phyloP scores from a whole-genome alignment of 2,888 invertebrate genomes.

The Sabatieria punctata region DNA sequence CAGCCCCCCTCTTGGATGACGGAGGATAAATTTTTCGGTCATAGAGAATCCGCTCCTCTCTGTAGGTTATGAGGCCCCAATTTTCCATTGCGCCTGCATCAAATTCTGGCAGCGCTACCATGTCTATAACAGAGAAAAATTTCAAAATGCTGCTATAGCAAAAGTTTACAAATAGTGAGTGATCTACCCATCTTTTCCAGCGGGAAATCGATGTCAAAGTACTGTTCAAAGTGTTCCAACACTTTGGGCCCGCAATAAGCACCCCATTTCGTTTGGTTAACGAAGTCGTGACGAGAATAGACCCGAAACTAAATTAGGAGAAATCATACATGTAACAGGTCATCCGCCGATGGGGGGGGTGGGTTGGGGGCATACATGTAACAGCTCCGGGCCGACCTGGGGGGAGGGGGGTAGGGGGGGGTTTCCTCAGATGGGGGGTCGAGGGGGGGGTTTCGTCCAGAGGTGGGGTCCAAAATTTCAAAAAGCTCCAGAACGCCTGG shows the following conservation, averaged over 20 bases:
- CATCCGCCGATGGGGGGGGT: too few species aligned
- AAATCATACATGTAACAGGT: too few species aligned
- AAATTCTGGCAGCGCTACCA: slow-evolving; percentile 72
- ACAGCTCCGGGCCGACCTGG: too few species aligned
- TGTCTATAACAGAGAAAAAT: slow-evolving; percentile 42
- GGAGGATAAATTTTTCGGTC: slow-evolving; percentile 54
- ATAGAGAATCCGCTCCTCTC: slow-evolving; percentile 55
- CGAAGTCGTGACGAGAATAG: slow-evolving; percentile 39
- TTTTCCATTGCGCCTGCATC: slow-evolving; percentile 84
- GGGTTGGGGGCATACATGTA: too few species aligned
- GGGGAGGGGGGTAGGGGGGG: too few species aligned
- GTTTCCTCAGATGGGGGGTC: too few species aligned
- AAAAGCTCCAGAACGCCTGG: too few species aligned
- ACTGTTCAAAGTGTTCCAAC: slow-evolving; percentile 57
- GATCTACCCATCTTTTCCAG: slow-evolving; percentile 62
- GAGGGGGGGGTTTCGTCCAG: too few species aligned
- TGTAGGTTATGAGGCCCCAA: slow-evolving; percentile 75
- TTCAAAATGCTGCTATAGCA: neutral
- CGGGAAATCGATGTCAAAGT: slow-evolving; percentile 64
- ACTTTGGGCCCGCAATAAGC: slow-evolving; percentile 42
- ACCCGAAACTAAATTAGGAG: slow-evolving; percentile 34
- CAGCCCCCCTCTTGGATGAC: slow-evolving; percentile 54
- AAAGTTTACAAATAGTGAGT: neutral
- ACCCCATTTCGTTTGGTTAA: slow-evolving; percentile 50
- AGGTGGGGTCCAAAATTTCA: too few species aligned